Evolutionary conservation across 2,113 vertebrate genomes (phyloP).

Genomic region (Pavo muticus): DNA sequence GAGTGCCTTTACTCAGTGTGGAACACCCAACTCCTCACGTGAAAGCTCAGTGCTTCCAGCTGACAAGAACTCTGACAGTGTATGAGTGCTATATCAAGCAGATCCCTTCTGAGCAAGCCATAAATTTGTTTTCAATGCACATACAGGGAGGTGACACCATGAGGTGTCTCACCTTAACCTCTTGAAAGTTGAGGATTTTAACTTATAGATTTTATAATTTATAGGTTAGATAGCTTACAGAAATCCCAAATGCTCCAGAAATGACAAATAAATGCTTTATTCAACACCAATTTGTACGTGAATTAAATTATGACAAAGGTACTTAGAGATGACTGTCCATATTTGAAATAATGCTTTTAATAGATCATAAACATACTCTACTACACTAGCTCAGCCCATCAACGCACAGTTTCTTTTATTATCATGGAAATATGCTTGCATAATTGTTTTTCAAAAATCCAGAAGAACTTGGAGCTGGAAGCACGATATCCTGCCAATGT

Average conservation of each 20-base stretch:
- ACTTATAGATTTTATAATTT: not conserved
- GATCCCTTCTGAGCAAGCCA: not conserved
- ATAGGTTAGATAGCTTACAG: not conserved
- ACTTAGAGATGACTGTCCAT: not conserved
- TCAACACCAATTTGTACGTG: not conserved
- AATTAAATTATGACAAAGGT: not conserved
- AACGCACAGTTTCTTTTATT: constrained; percentile 46
- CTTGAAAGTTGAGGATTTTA: constrained; percentile 12
- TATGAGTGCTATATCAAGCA: not conserved
- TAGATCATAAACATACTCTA: not conserved
- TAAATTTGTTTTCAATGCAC: constrained; percentile 31
- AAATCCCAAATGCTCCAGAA: not conserved
- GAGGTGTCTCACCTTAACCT: not conserved
- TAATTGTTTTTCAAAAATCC: constrained; percentile 76
- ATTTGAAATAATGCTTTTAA: constrained; percentile 2
- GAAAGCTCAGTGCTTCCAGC: not conserved
- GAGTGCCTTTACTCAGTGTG: not conserved
- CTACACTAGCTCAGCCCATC: constrained; percentile 37
- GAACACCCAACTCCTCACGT: not conserved
- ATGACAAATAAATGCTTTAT: not conserved
- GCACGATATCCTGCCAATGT: constrained; percentile 71
- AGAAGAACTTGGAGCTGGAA: constrained; percentile 70
- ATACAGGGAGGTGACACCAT: constrained; percentile 13
- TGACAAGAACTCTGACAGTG: not conserved
- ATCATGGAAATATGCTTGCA: constrained; percentile 71